Evolutionary conservation across 1,140 invertebrate species (phyloP), one percentile per base, ranked within the genome.

Genomic region (Drosophila malerkotliana): DNA sequence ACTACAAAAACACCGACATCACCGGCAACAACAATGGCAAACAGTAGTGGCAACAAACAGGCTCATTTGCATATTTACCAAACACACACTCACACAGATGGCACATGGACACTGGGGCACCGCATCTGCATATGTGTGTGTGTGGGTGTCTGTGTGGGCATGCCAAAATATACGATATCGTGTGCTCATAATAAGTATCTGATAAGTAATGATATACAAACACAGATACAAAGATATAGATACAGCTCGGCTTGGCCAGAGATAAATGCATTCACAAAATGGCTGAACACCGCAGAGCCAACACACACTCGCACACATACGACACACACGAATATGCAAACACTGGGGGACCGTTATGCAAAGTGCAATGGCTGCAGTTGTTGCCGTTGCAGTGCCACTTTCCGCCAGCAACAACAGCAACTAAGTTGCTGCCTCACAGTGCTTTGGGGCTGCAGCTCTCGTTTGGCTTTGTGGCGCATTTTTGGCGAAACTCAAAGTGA

Each of bases 121-220:
- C 56, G n/a, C 26, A 51, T 30, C 5, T 9, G 24, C 5, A 14
- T 18, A 18, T 4, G 8, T 51, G 24, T 51, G 24, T 51, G 4
- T 49, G 44, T 48, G 49, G 41, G 41, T 15, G 14, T 18, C 41
- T 44, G 59, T 62, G 51, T 39, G 79, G 54, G 73, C 82, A 72
- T 82, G 82, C 83, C 79, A 88, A 87, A 87, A 87, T 87, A 87
- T 87, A 87, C 83, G 83, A 88, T 87, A 87, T 87, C 83, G 83
- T 87, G 59, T 87, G 83, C 83, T 87, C 72, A 87, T 87, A 87
- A 87, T 87, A 87, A 87, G 83, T 87, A 87, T 87, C 83, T 88
- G 83, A 88, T 88, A 88, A 88, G 83, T 88, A 88, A 88, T 88
- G 83, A 88, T 88, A 87, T 87, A 87, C 79, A 87, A 87, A 87